These are phyloP conservation scores for Anser brachyrhynchus DNA, from an alignment of 2,113 vertebrate genomes.

Conservation along the genomic window DNA sequence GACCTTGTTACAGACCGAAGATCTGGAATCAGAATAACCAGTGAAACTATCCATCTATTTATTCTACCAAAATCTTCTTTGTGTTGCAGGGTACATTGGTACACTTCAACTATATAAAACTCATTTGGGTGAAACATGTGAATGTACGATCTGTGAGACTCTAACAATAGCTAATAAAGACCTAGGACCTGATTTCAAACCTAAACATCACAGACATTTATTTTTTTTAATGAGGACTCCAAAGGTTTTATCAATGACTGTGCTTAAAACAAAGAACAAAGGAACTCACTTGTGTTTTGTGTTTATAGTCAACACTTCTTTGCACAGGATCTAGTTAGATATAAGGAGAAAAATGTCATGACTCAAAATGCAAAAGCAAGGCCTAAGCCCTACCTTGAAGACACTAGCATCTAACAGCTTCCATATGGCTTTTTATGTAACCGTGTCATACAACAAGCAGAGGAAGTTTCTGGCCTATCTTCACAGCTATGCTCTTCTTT, in stretches of 20 bases:
- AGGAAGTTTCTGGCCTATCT: slow-evolving; percentile 5
- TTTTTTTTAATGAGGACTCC: neutral
- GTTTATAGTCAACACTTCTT: neutral
- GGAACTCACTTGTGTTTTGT: neutral
- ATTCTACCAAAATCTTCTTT: neutral
- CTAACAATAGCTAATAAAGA: neutral
- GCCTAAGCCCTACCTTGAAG: neutral
- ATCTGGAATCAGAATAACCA: neutral
- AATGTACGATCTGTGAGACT: neutral
- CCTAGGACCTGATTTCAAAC: neutral
- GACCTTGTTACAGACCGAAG: neutral
- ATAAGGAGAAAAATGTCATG: neutral
- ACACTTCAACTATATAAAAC: neutral
- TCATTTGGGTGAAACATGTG: neutral
- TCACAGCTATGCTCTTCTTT: neutral
- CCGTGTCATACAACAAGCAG: neutral
- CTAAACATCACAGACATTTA: neutral
- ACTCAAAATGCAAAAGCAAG: neutral
- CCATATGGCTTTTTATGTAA: neutral
- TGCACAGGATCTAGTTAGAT: neutral
- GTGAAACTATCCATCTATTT: neutral
- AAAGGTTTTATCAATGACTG: neutral
- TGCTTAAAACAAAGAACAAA: neutral
- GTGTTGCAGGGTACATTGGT: neutral
- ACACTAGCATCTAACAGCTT: neutral